Base-by-base conservation (phyloP, 2,113 vertebrate species). In the Rhodinocichla rosea region DNA sequence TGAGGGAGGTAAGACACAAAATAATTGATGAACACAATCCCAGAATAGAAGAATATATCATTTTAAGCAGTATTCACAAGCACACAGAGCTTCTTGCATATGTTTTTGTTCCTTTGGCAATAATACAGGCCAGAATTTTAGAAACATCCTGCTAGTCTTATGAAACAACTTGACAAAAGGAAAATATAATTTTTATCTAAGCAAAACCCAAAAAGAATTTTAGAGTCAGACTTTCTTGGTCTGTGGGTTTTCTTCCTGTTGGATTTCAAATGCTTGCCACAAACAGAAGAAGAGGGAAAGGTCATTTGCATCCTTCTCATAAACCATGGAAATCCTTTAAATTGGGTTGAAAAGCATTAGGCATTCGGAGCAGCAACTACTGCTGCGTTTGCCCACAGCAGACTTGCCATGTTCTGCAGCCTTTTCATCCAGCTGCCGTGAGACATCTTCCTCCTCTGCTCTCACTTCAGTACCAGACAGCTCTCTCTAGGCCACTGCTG, bases 131-230 rank as follows among this genome's bases (percentile, higher is more conserved):
- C 89, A 91, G 62, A 33, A 53, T 62, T 91, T 87, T 65, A 87
- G 78, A 91, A 95, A 83, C 78, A 94, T 83, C 81, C 87, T 85
- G 81, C 69, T 79, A 82, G 52, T 73, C 67, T 83, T 85, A 44
- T 12, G 82, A 84, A 92, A 89, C 78, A 89, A 76, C 30, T 13
- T 0, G 0, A 64, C 74, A 76, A 92, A 92, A 95, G 47, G 65
- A 89, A 95, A 95, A 84, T 15, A 79, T 15, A 35, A 53, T 53
- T 87, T 92, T 91, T 87, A 92, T 91, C 78, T 87, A 75, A 80
- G 63, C 26, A 73, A 79, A 94, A 80, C 59, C 50, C 62, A 67
- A 67, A 27, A 89, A 78, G 37, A 45, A 89, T 39, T 76, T 84
- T 49, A 40, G 45, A 87, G 53, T 22, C 8, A 1, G 37, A 59